Base-by-base conservation (phyloP, 2,888 invertebrate species). In the Gymnosoma rotundatum region DNA sequence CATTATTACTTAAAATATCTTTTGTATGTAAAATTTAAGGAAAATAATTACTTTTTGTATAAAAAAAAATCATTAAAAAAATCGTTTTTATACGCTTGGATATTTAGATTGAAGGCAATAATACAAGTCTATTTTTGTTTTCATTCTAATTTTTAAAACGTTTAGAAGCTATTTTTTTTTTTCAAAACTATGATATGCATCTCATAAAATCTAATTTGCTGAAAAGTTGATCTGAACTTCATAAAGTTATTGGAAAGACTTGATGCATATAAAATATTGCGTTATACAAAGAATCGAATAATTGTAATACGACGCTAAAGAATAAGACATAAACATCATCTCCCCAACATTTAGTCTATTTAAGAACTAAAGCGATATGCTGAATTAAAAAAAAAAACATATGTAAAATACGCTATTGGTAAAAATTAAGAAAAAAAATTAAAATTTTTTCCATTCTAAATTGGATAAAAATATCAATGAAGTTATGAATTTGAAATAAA, bases 11-110 rank as follows among this genome's bases (percentile, higher is more conserved):
- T 54, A 58, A 66, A 64, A 6, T 60, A 80, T 67, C 60, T 79
- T 79, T 79, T 73, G 60, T 79, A 73, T 73, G 60, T 74, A 74
- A 67, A 78, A 45, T 32, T 16, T n/a, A 69, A 61, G 16, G 7
- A 20, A 38, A 64, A 58, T n/a, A 21, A 48, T 36, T 16, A 58
- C 36, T 18, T 73, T 73, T 73, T 72, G 64, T 66, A 64, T 45
- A 56, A 60, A 60, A 54, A 14, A 32, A 32, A 32, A n/a, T n/a
- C n/a, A n/a, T 45, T 54, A 60, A 60, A 54, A 14, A 32, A 32
- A 32, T 7, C 8, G 7, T 32, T 7, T 32, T 6, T 6, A 32
- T 32, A 32, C 32, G 32, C 6, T 32, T 32, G 32, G 8, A 32
- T 32, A 32, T 5, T 32, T 32, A 32, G 7, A 32, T 32, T 32